Percentiles rank a stretch among this genome's conserved stretches.
These are phyloP conservation scores for Corythoichthys haematopterus DNA, from an alignment of 2,113 vertebrate genomes.

Conservation along the genomic window DNA sequence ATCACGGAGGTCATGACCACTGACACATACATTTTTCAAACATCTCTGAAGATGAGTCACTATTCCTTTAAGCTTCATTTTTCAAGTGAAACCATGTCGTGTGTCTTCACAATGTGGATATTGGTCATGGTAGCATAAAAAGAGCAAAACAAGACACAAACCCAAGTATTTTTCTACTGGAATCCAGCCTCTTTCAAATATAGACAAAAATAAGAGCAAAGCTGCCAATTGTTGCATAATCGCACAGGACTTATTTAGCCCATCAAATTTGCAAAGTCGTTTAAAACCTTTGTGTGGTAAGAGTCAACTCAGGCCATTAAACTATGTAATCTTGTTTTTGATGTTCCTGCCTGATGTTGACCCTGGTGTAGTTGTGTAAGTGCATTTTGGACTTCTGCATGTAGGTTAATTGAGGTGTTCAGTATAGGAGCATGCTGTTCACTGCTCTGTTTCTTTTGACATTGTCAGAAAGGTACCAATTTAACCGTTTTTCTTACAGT, in stretches of 20 bases:
- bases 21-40: conserved; percentile 1
- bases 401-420: neutral
- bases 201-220: neutral
- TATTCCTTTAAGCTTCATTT: neutral
- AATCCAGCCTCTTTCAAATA: neutral
- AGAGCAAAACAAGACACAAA: neutral
- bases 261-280: neutral
- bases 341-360: neutral
- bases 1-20: neutral
- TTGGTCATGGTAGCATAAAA: neutral
- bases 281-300: neutral
- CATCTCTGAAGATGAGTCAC: neutral
- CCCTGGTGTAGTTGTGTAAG: neutral
- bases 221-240: neutral
- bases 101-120: neutral
- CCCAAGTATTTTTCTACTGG: neutral
- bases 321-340: neutral
- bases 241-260: neutral
- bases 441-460: too few species aligned
- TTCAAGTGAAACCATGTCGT: neutral
- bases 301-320: neutral
- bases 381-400: neutral
- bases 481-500: neutral
- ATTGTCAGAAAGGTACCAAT: too few species aligned
- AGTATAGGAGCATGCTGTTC: neutral